Evolutionary conservation across 2,113 vertebrate genomes (phyloP).

Genomic region (Damaliscus lunatus): DNA sequence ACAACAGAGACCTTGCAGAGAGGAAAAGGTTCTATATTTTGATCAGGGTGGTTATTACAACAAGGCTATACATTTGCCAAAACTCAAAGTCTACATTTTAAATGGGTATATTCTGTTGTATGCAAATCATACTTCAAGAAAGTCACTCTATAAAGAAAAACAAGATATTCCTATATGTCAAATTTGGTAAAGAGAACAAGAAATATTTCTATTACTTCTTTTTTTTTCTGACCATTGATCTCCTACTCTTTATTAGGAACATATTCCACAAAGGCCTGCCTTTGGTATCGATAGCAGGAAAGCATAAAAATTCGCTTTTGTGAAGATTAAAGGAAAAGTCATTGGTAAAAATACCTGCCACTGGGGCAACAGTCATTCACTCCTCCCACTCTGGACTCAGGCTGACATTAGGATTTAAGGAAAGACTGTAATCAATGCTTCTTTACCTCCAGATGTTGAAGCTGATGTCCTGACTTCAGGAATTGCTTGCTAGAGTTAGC

Average conservation of each 20-base stretch:
- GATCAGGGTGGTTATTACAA: not conserved
- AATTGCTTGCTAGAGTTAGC: not conserved
- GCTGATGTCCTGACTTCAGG: not conserved
- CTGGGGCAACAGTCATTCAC: not conserved
- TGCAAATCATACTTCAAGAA: not conserved
- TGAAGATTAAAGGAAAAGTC: not conserved
- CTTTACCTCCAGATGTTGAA: not conserved
- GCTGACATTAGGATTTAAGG: not conserved
- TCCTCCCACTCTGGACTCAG: not conserved
- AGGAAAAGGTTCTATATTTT: not conserved
- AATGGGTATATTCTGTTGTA: not conserved
- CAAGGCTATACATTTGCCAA: not conserved
- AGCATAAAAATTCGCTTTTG: not conserved
- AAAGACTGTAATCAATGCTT: not conserved
- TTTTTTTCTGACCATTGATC: not conserved
- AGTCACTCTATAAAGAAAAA: not conserved
- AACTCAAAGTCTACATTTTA: not conserved
- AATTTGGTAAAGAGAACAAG: not conserved
- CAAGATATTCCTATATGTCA: not conserved
- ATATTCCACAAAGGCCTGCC: not conserved
- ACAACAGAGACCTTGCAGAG: not conserved
- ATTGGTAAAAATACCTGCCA: not conserved
- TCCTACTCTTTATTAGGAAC: not conserved
- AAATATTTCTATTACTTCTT: not conserved
- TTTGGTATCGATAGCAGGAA: not conserved